Evolutionary conservation across 2,888 invertebrate species (phyloP), one percentile per base, ranked within the genome.

Genomic region (Drosophila macrospina): DNA sequence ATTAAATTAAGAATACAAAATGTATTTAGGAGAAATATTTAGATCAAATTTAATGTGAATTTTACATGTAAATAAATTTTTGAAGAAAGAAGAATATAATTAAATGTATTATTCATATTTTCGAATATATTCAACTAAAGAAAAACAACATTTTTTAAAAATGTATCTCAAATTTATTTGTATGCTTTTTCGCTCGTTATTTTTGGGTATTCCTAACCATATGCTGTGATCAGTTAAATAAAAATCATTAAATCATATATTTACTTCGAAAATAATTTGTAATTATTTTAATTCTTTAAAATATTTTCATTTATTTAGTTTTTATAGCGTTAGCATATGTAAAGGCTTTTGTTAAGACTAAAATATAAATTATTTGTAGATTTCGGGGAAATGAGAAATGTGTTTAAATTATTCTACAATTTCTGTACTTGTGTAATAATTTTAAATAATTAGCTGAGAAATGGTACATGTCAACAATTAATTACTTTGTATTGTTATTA

Each of bases 141-240:
- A 24, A 39, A 13, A 39, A 10, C 8, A 69, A 28, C 26, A 5
- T 47, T 15, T n/a, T 42, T 50, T 20, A 6, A 26, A 45, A 42
- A 50, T 36, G 15, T 10, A 11, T 65, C 36, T 36, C 37, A 7
- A 51, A 44, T 16, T 60, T 56, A 50, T 44, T 59, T 64, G 26
- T 54, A 50, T 48, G 37, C 42, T 45, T 51, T 41, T 51, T 52
- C 30, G 47, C 62, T 69, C 57, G 44, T 80, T 78, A 32, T 69
- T 34, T 77, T 70, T 81, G 82, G 76, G 78, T 88, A 80, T 80
- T 80, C 62, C 52, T 60, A 80, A 69, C 68, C 80, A 88, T 88
- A 80, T 78, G 88, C 84, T 84, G 84, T 84, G 84, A 84, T 88
- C 88, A 74, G 78, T 84, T 88, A 62, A 83, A 76, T 30, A 47